These are phyloP conservation scores for Epinephelus fuscoguttatus DNA, from an alignment of 2,113 vertebrate genomes.

Conservation along the genomic window DNA sequence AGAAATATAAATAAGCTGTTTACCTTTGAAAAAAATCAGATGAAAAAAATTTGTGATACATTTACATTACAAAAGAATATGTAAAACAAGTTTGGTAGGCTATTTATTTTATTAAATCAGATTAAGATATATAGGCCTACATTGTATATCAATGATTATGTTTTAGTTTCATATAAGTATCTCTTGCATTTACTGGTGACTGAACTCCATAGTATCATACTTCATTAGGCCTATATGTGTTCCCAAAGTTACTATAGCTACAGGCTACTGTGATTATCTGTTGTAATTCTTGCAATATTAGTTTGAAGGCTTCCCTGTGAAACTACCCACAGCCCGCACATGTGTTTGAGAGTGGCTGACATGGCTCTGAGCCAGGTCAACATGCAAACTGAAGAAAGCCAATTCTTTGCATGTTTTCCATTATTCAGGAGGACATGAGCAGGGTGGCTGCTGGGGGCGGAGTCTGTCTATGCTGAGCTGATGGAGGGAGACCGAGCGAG, in stretches of 20 bases:
- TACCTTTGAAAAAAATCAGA: too few relatives aligned
- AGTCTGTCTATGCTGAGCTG: conserved; percentile 50
- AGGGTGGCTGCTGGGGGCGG: conserved; percentile 55
- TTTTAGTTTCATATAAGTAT: background rate
- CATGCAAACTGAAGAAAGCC: conserved; percentile 61
- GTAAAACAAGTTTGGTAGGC: too few relatives aligned
- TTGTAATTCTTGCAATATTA: too few relatives aligned
- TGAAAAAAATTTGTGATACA: background rate
- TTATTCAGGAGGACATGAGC: conserved; percentile 69
- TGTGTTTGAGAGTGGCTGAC: conserved; percentile 5
- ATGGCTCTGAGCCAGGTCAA: conserved; percentile 40
- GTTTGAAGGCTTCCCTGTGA: background rate
- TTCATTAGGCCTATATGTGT: background rate
- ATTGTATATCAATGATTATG: background rate
- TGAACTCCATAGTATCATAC: background rate
- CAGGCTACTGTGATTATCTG: too few relatives aligned
- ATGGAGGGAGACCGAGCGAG: conserved; percentile 40
- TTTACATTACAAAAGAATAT: too few relatives aligned
- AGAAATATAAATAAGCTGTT: background rate
- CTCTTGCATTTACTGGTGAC: too few relatives aligned
- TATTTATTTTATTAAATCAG: too few relatives aligned
- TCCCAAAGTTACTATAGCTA: background rate
- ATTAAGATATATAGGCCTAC: too few relatives aligned
- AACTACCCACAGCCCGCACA: conserved; percentile 17
- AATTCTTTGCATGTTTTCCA: conserved; percentile 50